These are phyloP conservation scores for Chesias legatella DNA, from an alignment of 2,888 invertebrate genomes.

Conservation along the genomic window DNA sequence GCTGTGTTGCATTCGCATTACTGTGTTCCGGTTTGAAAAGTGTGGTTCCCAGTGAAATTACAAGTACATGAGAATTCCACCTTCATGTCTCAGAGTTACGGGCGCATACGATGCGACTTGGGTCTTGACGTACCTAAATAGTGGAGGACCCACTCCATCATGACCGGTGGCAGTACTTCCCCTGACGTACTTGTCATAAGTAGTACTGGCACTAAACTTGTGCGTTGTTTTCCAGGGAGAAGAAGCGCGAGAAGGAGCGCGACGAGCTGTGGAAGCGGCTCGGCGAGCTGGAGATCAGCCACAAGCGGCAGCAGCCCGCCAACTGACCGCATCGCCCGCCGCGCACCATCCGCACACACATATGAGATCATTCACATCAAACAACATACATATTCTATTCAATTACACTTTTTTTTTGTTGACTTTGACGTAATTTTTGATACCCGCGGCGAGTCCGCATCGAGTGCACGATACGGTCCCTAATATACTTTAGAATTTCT, in stretches of 20 bases:
- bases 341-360: slow-evolving; percentile 43
- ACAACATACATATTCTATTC: slow-evolving; percentile 76
- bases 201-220: slow-evolving; percentile 4
- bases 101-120: too few relatives aligned
- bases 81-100: too few relatives aligned
- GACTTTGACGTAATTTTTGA: slow-evolving; percentile 73
- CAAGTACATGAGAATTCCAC: too few relatives aligned
- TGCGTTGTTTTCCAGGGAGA: slow-evolving; percentile 83
- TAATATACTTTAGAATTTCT: slow-evolving; percentile 74
- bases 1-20: too few relatives aligned
- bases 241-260: slow-evolving; percentile 96
- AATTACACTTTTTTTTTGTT: slow-evolving; percentile 78
- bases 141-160: too few relatives aligned
- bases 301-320: slow-evolving; percentile 76
- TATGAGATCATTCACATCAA: slow-evolving; percentile 69
- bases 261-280: slow-evolving; percentile 98
- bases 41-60: too few relatives aligned
- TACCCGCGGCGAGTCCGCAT: slow-evolving; percentile 56
- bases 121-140: too few relatives aligned
- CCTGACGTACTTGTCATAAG: too few relatives aligned
- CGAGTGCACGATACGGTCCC: slow-evolving; percentile 63
- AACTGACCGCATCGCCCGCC: slow-evolving; percentile 72
- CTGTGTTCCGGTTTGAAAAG: too few relatives aligned
- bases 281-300: slow-evolving; percentile 92
- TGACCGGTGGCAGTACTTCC: too few relatives aligned